These are phyloP conservation scores for Babyrousa celebensis DNA, from an alignment of 2,797 vertebrate genomes.

Conservation along the genomic window DNA sequence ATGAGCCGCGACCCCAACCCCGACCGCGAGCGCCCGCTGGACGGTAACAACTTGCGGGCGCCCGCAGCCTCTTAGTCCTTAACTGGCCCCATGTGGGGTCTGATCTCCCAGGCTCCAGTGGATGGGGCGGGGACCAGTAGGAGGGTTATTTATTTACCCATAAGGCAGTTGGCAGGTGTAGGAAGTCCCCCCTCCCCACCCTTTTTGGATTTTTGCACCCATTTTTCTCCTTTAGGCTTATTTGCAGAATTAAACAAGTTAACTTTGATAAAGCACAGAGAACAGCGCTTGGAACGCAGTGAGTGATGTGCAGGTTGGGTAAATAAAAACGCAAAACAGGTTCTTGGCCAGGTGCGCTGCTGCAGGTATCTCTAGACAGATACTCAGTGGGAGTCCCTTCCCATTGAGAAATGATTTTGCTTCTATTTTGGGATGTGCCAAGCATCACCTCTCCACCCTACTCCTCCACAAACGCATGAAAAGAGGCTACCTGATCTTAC, in stretches of 20 bases:
- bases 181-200: neutral
- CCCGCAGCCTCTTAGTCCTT: neutral
- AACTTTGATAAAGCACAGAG: neutral
- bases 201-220: neutral
- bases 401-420: neutral
- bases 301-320: accelerated
- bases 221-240: neutral
- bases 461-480: accelerated
- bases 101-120: neutral
- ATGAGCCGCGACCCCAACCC: conserved; percentile 64
- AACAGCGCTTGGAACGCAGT: accelerated
- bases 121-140: neutral
- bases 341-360: neutral
- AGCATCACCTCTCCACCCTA: neutral
- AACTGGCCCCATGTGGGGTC: neutral
- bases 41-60: conserved; percentile 87
- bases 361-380: accelerated
- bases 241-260: neutral
- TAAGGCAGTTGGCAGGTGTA: neutral
- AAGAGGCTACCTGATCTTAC: neutral
- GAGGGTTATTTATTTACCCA: neutral
- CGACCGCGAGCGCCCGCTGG: conserved; percentile 74
- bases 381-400: neutral
- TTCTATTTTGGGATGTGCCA: neutral
- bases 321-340: accelerated